Evolutionary conservation across 2,888 invertebrate species (phyloP), one percentile per base, ranked within the genome.

Genomic region (Leptopilina syphax): DNA sequence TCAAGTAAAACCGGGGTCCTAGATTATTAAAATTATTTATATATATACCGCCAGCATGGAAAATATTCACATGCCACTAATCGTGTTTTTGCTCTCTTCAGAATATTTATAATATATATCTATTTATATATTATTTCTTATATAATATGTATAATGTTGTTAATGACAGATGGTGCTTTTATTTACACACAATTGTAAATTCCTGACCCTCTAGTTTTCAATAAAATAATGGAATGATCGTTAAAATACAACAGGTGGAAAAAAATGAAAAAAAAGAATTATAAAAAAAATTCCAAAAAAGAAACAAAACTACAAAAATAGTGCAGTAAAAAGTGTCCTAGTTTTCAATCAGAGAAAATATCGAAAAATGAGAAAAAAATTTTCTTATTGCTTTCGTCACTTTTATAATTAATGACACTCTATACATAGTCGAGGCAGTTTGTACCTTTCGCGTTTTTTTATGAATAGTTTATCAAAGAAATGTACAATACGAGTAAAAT

Each of bases 131-230:
- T 81, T 83, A 81, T 78, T 84, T 80, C 82, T 79, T 85, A 84
- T 84, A 80, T 84, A 50, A 81, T 84, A 83, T 83, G 80, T 84
- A 83, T 89, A 88, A 89, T 87, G 86, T 86, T 87, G 85, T 87
- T 88, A 86, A 89, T 89, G 90, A 89, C 89, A 89, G 86, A 90
- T 88, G 89, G 89, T 91, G 90, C 89, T 88, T 88, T 88, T 91
- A 91, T 91, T 85, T 91, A 91, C 91, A 91, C 76, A 41, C 88
- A 87, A 88, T 89, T 86, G 90, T 88, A 88, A 88, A 88, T 88
- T 88, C 88, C 89, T 87, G 87, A 86, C 86, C 86, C 88, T 89
- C 89, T 88, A 83, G 76, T 77, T 54, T 57, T 54, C 13, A 54
- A 54, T 50, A 41, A 73, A 73, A 41, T 18, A 73, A 73, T 73